Conservation (phyloP, 2,113 vertebrate species). For the Zosterops pallidus region DNA sequence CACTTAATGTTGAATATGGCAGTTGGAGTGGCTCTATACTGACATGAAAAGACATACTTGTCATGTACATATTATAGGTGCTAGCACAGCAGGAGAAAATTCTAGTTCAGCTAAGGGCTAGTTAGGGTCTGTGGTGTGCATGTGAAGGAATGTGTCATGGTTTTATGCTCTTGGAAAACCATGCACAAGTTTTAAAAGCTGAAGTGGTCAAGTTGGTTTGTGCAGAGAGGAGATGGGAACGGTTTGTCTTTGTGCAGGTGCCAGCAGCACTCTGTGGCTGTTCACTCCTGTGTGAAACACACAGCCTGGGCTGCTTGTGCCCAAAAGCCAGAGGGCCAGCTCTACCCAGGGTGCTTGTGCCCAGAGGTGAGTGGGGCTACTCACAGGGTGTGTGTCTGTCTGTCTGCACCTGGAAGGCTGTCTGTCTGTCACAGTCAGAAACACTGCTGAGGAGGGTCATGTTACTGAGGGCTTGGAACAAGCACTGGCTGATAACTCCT, state of each 20-base stretch:
- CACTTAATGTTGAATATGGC: background rate
- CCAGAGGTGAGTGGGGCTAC: background rate
- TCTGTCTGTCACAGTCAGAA: background rate
- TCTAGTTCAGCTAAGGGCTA: background rate
- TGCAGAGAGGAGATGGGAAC: background rate
- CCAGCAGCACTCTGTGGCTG: background rate
- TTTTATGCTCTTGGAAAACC: background rate
- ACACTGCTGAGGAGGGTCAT: rapidly evolving
- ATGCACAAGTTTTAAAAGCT: background rate
- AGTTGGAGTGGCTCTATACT: background rate
- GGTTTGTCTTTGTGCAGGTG: rapidly evolving
- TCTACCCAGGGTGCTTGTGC: no score
- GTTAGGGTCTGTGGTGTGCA: background rate
- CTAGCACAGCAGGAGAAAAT: background rate
- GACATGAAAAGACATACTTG: background rate
- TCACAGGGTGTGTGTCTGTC: background rate
- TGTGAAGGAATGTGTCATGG: background rate
- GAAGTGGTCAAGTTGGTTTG: background rate
- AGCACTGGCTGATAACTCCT: background rate
- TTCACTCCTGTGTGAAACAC: rapidly evolving
- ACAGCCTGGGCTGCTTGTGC: rapidly evolving
- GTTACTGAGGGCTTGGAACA: rapidly evolving
- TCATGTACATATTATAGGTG: background rate
- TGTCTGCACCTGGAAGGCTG: background rate
- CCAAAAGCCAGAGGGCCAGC: background rate